Base-by-base conservation (phyloP, 1,140 invertebrate species). In the Hyles euphorbiae region DNA sequence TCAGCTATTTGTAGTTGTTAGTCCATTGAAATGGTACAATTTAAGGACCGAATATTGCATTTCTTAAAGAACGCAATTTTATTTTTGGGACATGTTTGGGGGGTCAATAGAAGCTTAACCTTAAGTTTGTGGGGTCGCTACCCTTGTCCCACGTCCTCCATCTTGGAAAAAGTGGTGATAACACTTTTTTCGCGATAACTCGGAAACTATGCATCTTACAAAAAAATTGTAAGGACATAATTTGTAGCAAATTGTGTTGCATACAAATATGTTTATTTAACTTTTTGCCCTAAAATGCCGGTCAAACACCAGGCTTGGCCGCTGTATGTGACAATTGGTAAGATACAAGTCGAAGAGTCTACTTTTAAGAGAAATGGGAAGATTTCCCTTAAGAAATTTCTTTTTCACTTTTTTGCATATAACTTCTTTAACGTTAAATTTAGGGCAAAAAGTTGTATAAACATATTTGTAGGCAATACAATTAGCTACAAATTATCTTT, bases 401-500 rank as follows among this genome's bases (percentile, higher is more conserved):
- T n/a, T n/a, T n/a, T n/a, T 36, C 36, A 36, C 36, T 36, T 36
- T 36, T 36, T 4, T 36, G 36, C 36, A 4, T 36, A 36, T 36
- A 36, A 36, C 36, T 36, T 36, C 36, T 36, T 36, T 36, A 36
- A 36, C 7, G 3, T 60, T 33, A 56, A 36, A 36, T 36, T 36
- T 36, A 36, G 7, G 36, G 7, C 36, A 47, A 10, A 10, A 47
- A 47, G 9, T 47, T n/a, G 10, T n/a, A 47, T 12, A 47, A 12
- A n/a, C 49, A 51, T 32, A 51, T 32, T 51, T 51, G 49, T 51
- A 51, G 49, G 49, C 49, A 51, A 51, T 22, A 34, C 49, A 34
- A 51, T 51, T 33, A 22, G 12, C 49, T 51, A 22, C 49, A 55
- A 55, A 55, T 55, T 55, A 55, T 55, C 36, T n/a, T n/a, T n/a